These are phyloP conservation scores for Villa cingulata DNA, from an alignment of 2,888 invertebrate species.

Conservation along the genomic window DNA sequence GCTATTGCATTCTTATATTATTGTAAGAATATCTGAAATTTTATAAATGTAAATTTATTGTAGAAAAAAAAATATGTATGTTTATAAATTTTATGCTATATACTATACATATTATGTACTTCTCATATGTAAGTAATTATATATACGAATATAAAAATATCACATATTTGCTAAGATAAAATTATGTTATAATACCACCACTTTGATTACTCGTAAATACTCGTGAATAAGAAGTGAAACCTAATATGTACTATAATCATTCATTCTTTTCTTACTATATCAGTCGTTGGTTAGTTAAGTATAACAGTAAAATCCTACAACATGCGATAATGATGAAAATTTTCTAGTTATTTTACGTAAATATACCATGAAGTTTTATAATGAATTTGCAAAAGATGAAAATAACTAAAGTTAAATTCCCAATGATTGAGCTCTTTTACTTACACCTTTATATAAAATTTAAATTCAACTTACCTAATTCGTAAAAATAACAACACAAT, in stretches of 20 bases:
- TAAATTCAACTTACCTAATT: background rate
- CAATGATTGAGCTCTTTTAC: background rate
- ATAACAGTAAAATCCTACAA: conserved; percentile 10
- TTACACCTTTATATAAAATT: background rate
- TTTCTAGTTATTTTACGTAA: background rate
- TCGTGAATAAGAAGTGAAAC: too few species aligned
- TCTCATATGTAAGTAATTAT: too few species aligned
- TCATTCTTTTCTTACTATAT: conserved; percentile 3
- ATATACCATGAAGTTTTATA: background rate
- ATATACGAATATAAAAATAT: too few species aligned
- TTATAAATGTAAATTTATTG: too few species aligned
- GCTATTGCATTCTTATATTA: too few species aligned
- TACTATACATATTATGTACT: too few species aligned
- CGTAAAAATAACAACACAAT: background rate
- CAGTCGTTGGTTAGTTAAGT: background rate
- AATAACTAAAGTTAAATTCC: background rate
- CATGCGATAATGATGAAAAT: background rate
- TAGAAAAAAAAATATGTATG: too few species aligned
- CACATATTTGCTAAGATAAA: too few species aligned
- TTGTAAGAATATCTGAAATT: too few species aligned
- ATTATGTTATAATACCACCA: background rate
- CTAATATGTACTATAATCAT: too few species aligned
- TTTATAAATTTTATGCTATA: too few species aligned
- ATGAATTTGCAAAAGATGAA: background rate
- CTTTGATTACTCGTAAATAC: background rate